Conservation (phyloP, 2,113 vertebrate species). For the Amblyornis subalaris region DNA sequence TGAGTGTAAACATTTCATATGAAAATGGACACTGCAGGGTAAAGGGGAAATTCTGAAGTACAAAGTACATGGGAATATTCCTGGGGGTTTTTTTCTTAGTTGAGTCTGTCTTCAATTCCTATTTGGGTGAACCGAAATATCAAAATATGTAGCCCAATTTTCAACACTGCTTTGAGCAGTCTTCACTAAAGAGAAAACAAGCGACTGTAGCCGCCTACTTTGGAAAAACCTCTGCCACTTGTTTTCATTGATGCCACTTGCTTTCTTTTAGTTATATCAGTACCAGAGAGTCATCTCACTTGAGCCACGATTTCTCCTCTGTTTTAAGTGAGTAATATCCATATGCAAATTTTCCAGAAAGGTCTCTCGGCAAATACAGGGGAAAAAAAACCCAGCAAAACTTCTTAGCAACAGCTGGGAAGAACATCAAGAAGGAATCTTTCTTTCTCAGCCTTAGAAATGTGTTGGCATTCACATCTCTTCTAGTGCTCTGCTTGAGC, state of each 20-base stretch:
- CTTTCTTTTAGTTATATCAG: neutral
- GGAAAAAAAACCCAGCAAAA: neutral
- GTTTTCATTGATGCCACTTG: neutral
- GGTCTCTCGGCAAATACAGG: neutral
- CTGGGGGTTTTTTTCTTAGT: neutral
- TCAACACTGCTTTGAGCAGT: neutral
- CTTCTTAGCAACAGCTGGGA: slow-evolving; percentile 50
- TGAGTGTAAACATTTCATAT: neutral
- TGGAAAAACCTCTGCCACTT: neutral
- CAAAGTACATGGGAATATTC: neutral
- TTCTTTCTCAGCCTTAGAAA: slow-evolving; percentile 37
- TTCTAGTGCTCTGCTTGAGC: neutral
- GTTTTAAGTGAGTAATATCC: neutral
- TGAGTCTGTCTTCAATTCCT: neutral
- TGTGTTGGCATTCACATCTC: neutral
- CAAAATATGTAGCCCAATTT: neutral
- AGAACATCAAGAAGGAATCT: slow-evolving; percentile 17
- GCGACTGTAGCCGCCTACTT: neutral
- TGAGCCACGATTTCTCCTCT: neutral
- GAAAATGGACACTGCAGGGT: neutral
- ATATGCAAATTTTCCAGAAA: slow-evolving; percentile 3
- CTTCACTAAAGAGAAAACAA: neutral
- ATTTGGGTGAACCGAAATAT: neutral
- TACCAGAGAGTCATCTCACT: neutral
- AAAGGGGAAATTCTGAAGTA: neutral